These are phyloP conservation scores for Stichopus chloronotus DNA, from an alignment of 35 echinoderm and acorn worm species.

Conservation along the genomic window DNA sequence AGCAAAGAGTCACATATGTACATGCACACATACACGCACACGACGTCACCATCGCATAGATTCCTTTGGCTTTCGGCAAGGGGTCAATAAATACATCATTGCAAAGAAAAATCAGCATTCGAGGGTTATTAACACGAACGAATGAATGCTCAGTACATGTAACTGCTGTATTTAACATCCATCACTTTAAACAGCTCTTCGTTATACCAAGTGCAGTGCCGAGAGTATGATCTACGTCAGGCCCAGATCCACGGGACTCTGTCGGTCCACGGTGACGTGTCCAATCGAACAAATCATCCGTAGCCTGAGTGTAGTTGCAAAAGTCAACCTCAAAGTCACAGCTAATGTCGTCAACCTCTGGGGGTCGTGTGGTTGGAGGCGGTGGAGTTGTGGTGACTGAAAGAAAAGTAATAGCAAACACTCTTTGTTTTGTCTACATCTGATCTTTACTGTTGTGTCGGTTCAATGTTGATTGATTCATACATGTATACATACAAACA, in stretches of 20 bases:
- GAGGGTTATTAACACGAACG: not conserved
- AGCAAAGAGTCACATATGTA: no score
- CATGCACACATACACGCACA: no score
- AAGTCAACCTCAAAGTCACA: conserved; percentile 74
- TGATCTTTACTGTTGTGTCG: no score
- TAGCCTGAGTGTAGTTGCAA: conserved; percentile 35
- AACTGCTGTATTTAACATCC: not conserved
- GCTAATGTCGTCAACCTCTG: not conserved
- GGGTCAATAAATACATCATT: not conserved
- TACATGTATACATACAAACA: no score
- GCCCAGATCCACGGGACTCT: conserved; percentile 11
- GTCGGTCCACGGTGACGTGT: conserved; percentile 26
- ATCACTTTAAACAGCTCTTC: not conserved
- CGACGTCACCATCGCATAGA: no score
- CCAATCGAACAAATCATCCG: conserved; percentile 52
- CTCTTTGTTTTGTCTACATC: no score
- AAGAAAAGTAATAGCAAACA: not conserved
- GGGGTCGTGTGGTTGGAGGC: conserved; percentile 8
- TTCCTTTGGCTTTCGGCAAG: no score
- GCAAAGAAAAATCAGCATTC: not conserved
- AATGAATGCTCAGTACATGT: not conserved
- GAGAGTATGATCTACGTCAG: conserved; percentile 34
- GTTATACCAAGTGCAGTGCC: conserved; percentile 28
- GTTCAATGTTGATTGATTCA: no score
- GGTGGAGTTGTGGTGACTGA: conserved; percentile 13